Conservation (phyloP, 2,888 invertebrate species). For the Kuschelorhynchus macadamiae region DNA sequence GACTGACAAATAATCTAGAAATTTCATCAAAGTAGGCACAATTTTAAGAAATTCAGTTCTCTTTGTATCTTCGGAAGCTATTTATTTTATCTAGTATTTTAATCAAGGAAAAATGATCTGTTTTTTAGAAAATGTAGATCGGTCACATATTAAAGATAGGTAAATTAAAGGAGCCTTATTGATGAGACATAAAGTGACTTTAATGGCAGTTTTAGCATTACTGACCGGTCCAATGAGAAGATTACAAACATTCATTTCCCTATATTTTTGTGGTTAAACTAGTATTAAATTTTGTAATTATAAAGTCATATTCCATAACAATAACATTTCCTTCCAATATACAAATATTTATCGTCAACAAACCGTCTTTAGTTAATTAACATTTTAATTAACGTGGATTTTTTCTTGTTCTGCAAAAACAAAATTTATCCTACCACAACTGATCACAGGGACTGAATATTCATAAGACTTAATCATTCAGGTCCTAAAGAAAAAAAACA, state of each 20-base stretch:
- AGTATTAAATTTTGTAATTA: too few relatives aligned
- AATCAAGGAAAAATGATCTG: conserved; percentile 23
- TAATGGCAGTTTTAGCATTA: too few relatives aligned
- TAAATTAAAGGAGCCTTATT: too few relatives aligned
- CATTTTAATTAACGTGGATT: too few relatives aligned
- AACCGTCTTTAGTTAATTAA: too few relatives aligned
- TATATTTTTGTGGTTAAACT: too few relatives aligned
- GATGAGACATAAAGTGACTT: too few relatives aligned
- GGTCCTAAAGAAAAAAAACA: conserved; percentile 20
- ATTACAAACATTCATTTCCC: too few relatives aligned
- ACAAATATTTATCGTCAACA: too few relatives aligned
- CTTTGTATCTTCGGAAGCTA: conserved; percentile 12
- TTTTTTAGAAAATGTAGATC: neutral
- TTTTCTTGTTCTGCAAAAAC: conserved; percentile 1
- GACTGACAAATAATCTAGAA: conserved; percentile 4
- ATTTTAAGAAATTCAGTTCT: conserved; percentile 34
- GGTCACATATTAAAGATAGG: neutral
- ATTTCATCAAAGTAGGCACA: neutral
- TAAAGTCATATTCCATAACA: too few relatives aligned
- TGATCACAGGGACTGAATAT: conserved; percentile 38
- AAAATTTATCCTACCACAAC: neutral
- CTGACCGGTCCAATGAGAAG: too few relatives aligned
- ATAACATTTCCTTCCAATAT: too few relatives aligned
- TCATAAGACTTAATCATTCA: conserved; percentile 32
- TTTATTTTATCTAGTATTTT: conserved; percentile 23